Evolutionary conservation across 2,797 vertebrate genomes (phyloP).

Genomic region (Meriones psammophilus): DNA sequence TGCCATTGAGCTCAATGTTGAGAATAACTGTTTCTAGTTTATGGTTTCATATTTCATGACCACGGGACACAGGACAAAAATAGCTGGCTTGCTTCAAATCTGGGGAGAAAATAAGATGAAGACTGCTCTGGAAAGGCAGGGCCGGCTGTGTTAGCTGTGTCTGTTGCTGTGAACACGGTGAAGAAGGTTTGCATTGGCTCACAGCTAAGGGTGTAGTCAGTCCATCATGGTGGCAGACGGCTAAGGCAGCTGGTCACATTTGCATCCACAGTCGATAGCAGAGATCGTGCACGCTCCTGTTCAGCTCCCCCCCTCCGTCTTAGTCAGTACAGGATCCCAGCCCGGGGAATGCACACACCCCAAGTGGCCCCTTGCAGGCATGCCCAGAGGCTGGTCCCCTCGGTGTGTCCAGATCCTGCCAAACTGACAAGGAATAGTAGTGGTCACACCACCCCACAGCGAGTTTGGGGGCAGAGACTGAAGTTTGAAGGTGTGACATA

Average conservation of each 20-base stretch:
- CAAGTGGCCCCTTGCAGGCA: neutral
- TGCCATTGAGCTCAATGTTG: neutral
- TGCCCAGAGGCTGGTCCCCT: neutral
- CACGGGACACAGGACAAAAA: neutral
- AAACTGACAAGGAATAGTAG: neutral
- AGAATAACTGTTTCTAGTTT: neutral
- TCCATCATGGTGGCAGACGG: neutral
- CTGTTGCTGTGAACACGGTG: neutral
- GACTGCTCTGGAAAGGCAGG: neutral
- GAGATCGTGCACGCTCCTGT: neutral
- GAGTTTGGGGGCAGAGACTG: neutral
- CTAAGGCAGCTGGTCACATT: neutral
- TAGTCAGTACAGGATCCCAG: neutral
- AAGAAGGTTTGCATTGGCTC: neutral
- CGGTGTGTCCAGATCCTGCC: neutral
- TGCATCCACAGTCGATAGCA: neutral
- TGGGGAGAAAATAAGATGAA: neutral
- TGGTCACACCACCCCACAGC: neutral
- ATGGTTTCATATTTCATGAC: neutral
- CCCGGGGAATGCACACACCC: neutral
- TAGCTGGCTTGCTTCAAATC: neutral
- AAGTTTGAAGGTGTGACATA: neutral
- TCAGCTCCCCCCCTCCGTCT: neutral
- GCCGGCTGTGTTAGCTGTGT: neutral
- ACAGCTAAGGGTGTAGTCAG: too few species aligned